A percentile compares a stretch with the other conserved stretches of the same genome.
Conservation (phyloP, 2,797 vertebrate genomes). For the Coccyzus lansbergi region DNA sequence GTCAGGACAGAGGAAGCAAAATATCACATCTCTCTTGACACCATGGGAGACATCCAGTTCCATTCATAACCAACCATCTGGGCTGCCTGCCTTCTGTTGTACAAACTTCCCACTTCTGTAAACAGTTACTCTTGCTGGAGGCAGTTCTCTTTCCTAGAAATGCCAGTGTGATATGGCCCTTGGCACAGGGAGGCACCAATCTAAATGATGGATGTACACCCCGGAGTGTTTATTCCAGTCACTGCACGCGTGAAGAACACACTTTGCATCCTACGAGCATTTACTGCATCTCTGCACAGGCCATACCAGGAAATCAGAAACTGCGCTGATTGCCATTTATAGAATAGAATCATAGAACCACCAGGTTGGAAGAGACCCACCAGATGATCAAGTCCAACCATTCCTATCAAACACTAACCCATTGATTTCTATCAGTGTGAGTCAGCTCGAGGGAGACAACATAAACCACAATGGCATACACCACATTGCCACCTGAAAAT, state of each 20-base stretch:
- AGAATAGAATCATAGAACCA: no score
- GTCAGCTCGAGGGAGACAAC: not conserved
- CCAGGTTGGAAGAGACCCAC: no score
- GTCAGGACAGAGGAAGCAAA: not conserved
- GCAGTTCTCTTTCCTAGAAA: conserved; percentile 36
- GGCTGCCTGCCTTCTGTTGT: not conserved
- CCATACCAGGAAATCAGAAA: not conserved
- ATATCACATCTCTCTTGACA: not conserved
- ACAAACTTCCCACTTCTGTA: not conserved
- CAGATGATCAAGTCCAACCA: no score
- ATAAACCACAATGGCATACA: not conserved
- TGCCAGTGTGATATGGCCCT: not conserved
- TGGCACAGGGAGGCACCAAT: not conserved
- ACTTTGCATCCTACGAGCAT: not conserved
- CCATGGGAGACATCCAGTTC: not conserved
- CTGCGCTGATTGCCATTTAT: not conserved
- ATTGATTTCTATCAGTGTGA: not conserved
- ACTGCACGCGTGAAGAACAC: conserved; percentile 8
- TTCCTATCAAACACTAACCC: no score
- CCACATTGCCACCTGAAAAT: not conserved
- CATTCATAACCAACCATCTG: not conserved
- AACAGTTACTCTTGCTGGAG: conserved; percentile 7
- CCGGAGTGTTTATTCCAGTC: conserved; percentile 35
- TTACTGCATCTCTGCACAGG: not conserved
- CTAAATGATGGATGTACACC: conserved; percentile 47